A percentile compares a stretch with the other conserved stretches of the same genome.
phyloP scores from a whole-genome alignment of 2,888 invertebrate species.

The Tenthredo distinguenda region DNA sequence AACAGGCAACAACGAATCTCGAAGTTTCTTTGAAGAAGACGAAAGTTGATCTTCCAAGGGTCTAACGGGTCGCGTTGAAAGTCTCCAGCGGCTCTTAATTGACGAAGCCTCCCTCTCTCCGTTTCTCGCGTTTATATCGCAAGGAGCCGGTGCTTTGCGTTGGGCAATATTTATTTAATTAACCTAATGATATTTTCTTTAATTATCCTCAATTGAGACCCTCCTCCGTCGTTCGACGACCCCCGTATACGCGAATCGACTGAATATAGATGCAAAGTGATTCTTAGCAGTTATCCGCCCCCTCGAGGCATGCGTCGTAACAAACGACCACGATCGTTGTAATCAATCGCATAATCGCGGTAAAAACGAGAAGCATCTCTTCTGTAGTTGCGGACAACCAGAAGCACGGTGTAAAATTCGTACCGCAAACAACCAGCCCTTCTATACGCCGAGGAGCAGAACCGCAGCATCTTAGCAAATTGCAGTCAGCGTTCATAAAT shows the following conservation, averaged over 20 bases:
- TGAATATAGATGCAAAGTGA: not conserved
- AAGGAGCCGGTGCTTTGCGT: not conserved
- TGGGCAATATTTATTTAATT: constrained; percentile 27
- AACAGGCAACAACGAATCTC: constrained; percentile 46
- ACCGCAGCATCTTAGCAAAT: constrained; percentile 60
- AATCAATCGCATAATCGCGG: not conserved
- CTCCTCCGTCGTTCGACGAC: not conserved
- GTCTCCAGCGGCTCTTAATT: constrained; percentile 9
- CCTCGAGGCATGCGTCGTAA: not conserved
- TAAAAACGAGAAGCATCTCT: not conserved
- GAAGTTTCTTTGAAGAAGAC: constrained; percentile 43
- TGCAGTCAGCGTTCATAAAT: constrained; percentile 65
- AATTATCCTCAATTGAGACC: constrained; percentile 13
- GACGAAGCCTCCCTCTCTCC: constrained; percentile 3
- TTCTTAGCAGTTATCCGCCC: not conserved
- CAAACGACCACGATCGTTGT: not conserved
- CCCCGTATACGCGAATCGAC: not conserved
- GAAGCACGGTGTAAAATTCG: not conserved
- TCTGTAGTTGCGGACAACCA: constrained; percentile 3
- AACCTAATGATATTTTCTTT: not conserved
- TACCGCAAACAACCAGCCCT: constrained; percentile 3
- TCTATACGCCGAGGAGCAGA: not conserved
- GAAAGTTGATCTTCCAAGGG: constrained; percentile 40
- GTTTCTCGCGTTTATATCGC: not conserved
- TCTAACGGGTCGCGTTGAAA: constrained; percentile 1